These are phyloP conservation scores for Epinotia brunnichana DNA, from an alignment of 2,888 invertebrate species.

Conservation along the genomic window DNA sequence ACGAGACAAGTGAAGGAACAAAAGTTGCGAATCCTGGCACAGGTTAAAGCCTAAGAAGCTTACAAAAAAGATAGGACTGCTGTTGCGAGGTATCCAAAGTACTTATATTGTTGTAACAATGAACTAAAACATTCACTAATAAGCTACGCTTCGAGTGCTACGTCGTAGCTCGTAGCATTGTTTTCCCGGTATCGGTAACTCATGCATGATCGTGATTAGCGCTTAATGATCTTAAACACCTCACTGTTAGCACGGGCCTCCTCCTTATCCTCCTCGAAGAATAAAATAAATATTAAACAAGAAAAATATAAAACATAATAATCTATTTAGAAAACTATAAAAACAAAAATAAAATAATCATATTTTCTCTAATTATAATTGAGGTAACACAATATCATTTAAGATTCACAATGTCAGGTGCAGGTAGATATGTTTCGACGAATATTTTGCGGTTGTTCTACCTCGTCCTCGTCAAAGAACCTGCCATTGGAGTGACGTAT, in stretches of 20 bases:
- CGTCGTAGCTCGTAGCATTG: background rate
- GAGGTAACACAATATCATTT: background rate
- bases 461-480: slow-evolving; percentile 37
- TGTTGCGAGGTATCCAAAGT: background rate
- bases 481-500: slow-evolving; percentile 46
- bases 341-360: no score
- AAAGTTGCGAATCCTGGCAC: background rate
- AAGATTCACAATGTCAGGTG: slow-evolving; percentile 4
- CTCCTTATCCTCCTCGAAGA: background rate
- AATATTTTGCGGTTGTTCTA: slow-evolving; percentile 40
- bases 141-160: background rate
- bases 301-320: no score
- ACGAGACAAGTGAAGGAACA: background rate
- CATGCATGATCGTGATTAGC: background rate
- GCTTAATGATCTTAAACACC: no score
- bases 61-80: background rate
- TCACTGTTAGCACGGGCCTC: background rate
- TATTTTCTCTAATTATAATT: no score
- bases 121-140: background rate
- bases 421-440: slow-evolving; percentile 29
- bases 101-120: background rate
- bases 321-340: no score
- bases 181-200: background rate
- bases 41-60: background rate
- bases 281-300: no score